Conservation (phyloP, 2,888 invertebrate genomes). For the Euplagia quadripunctaria region DNA sequence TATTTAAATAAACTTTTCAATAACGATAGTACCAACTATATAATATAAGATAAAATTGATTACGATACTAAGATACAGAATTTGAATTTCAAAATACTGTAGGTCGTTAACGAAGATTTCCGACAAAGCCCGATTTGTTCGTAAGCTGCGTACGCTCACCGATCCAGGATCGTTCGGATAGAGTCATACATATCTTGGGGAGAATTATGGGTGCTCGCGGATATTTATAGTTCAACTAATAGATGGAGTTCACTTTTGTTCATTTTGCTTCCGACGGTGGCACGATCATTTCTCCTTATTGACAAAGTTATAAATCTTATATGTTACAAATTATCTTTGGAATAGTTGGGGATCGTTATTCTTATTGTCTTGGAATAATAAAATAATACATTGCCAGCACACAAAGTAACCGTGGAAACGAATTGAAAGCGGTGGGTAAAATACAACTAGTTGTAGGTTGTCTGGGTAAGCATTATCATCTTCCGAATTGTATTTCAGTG, state of each 20-base stretch:
- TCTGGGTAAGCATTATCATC: neutral
- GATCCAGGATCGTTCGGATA: slow-evolving; percentile 49
- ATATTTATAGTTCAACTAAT: slow-evolving; percentile 69
- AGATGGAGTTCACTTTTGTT: slow-evolving; percentile 49
- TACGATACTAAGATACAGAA: neutral
- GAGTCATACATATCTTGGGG: slow-evolving; percentile 68
- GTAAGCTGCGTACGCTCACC: slow-evolving; percentile 47
- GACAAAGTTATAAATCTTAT: slow-evolving; percentile 55
- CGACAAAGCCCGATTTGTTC: slow-evolving; percentile 14
- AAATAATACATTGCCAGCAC: neutral
- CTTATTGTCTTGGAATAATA: slow-evolving; percentile 26
- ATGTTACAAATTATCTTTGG: slow-evolving; percentile 41
- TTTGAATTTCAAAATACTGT: slow-evolving; percentile 1
- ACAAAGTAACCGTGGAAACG: neutral
- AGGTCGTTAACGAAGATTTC: slow-evolving; percentile 3
- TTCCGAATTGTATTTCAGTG: neutral
- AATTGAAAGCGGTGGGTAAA: neutral
- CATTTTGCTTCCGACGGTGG: slow-evolving; percentile 40
- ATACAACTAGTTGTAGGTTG: neutral
- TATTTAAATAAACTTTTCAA: no score
- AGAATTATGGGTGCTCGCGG: slow-evolving; percentile 65
- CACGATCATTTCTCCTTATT: slow-evolving; percentile 51
- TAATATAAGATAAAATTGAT: slow-evolving; percentile 1
- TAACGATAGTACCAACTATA: neutral
- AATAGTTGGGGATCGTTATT: slow-evolving; percentile 25